Evolutionary conservation across 2,888 invertebrate genomes (phyloP), one percentile per base, ranked within the genome.

Genomic region (Brachyptera putata): DNA sequence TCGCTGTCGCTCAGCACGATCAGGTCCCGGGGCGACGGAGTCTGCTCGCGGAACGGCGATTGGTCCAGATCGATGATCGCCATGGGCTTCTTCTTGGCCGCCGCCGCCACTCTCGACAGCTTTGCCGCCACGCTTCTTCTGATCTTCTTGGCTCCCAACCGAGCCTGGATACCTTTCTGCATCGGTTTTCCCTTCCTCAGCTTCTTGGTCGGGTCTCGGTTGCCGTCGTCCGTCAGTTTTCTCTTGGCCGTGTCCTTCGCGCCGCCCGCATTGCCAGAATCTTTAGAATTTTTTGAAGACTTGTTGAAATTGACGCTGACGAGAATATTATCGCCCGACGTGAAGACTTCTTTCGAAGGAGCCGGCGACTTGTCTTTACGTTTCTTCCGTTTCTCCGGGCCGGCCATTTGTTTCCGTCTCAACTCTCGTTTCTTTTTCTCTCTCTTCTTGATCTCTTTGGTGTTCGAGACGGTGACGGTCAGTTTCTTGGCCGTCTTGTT

Each of bases 301-400:
- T 64, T 64, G 72, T 89, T 87, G 75, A 94, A 95, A 74, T 91
- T 93, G 16, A 95, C 91, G 75, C 92, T 93, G 11, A 95, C 93
- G 65, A 95, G 81, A 69, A 95, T 94, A 73, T 93, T 94, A 75
- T 94, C 91, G 2, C 94, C 94, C 11, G 93, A 92, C 0, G 94
- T 91, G 73, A 92, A 94, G 2, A 95, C 91, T 76, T 93, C 93
- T 73, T 94, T 94, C 1, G 89, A 88, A 1, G 90, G 89, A 56
- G 79, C 81, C n/a, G 79, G 80, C 0, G 81, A 81, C 41, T 69
- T 70, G 62, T 70, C 70, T 14, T 69, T 61, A 26, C 67, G 61
- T 46, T 67, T 67, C 61, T 67, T 69, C 24, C 60, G 67, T 69
- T 63, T 70, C 57, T 68, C 68, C 2, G 53, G 2, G 24, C 30